Base-by-base conservation (phyloP, 2,888 invertebrate species). In the Allolobophora icterica region DNA sequence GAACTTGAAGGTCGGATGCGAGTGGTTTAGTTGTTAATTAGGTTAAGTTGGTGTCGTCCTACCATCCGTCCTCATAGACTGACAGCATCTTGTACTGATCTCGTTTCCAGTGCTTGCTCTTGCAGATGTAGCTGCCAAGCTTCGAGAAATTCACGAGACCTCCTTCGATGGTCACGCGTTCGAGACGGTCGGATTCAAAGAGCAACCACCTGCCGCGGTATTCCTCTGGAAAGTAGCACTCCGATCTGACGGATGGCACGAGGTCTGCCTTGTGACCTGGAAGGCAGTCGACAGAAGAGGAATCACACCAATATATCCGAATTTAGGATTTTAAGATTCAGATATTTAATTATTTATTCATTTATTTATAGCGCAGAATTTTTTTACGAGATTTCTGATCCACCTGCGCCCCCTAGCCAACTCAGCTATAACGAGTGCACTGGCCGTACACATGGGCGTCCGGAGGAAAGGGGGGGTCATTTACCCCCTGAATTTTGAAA, bases 41-140 rank as follows among this genome's bases (percentile, higher is more conserved):
- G 30, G 17, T 71, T n/a, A n/a, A 30, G 71, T 71, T 71, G 71
- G 71, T n/a, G 3, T 71, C 87, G 15, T 1, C 87, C 35, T 84
- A 93, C 93, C 93, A 93, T 90, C 93, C 93, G 87, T 93, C 91
- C 13, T 71, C 40, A 38, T 89, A 92, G 35, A 90, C 84, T 13
- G 92, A 92, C 52, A 93, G 84, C 52, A 92, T 84, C 52, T 92
- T 92, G 91, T 92, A 92, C 84, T 89, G 89, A 42, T 92, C 89
- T 21, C 89, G 34, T 35, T 90, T 71, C 92, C 92, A 93, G 89
- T 92, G 92, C 89, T 92, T 92, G 84, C 92, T 90, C 90, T 93
- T 93, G 90, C 93, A 93, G 71, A 91, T 91, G 91, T 89, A 92
- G 1, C 34, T 90, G 3, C 92, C 92, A 83, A 91, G 90, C 24